These are phyloP conservation scores for Cheirogaleus medius DNA, from an alignment of 2,113 vertebrate genomes.

Conservation along the genomic window DNA sequence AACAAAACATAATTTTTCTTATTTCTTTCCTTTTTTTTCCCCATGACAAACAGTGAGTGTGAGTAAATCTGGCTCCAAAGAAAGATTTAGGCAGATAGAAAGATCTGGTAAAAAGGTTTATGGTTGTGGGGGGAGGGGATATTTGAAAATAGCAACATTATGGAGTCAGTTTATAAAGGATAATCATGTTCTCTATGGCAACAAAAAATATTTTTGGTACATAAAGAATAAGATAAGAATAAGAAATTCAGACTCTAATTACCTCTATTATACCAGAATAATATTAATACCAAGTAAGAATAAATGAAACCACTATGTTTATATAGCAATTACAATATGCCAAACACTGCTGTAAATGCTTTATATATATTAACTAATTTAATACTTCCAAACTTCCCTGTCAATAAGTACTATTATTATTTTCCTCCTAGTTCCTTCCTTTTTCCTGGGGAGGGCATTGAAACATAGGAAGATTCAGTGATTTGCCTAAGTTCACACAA, in stretches of 20 bases:
- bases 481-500: neutral
- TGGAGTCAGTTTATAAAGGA: neutral
- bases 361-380: neutral
- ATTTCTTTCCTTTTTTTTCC: neutral
- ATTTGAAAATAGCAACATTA: neutral
- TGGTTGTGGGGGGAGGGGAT: accelerated
- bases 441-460: neutral
- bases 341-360: neutral
- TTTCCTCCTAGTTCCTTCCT: neutral
- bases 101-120: neutral
- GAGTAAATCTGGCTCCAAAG: neutral
- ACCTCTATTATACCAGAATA: neutral
- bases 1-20: neutral
- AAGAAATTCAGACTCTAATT: neutral
- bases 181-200: neutral
- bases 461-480: neutral
- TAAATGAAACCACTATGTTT: neutral
- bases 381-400: neutral
- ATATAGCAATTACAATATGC: neutral
- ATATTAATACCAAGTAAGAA: neutral
- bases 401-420: neutral
- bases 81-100: neutral
- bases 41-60: neutral
- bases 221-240: neutral
- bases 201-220: neutral